Percentiles rank a stretch among this genome's conserved stretches.
Evolutionary conservation across 2,113 vertebrate genomes (phyloP).

Genomic region (Ciconia stormi): DNA sequence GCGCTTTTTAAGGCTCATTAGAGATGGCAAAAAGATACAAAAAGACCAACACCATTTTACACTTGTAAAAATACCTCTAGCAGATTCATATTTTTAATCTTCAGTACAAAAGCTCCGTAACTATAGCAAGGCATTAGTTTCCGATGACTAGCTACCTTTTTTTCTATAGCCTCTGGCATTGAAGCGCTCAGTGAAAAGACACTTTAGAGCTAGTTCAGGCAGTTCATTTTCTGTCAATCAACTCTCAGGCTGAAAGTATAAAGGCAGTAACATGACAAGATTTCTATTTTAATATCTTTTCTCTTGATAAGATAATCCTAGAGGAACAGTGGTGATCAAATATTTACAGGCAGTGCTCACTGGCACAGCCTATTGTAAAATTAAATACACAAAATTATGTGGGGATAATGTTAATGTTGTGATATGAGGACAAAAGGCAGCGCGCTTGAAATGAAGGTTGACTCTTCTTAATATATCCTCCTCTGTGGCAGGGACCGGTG

Average conservation of each 20-base stretch:
- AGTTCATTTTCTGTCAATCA: constrained; percentile 72
- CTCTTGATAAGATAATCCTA: constrained; percentile 67
- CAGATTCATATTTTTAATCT: constrained; percentile 59
- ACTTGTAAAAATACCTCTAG: constrained; percentile 57
- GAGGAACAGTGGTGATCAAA: constrained; percentile 54
- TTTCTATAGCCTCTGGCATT: constrained; percentile 61
- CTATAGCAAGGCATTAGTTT: constrained; percentile 44
- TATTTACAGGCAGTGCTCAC: constrained; percentile 45
- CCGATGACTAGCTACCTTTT: constrained; percentile 6
- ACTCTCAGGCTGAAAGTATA: constrained; percentile 49
- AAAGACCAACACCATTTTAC: constrained; percentile 50
- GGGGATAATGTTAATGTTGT: constrained; percentile 33
- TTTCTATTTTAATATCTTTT: constrained; percentile 69
- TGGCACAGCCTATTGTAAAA: constrained; percentile 51
- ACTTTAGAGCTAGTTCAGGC: constrained; percentile 59
- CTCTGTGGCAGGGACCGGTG: neutral
- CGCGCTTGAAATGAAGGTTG: neutral
- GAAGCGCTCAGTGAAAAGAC: constrained; percentile 56
- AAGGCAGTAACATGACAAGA: constrained; percentile 64
- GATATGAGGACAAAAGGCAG: constrained; percentile 12
- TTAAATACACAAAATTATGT: constrained; percentile 60
- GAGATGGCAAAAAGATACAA: constrained; percentile 40
- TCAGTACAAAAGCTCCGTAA: constrained; percentile 40
- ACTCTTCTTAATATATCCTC: constrained; percentile 4
- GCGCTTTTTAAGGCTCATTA: constrained; percentile 27